Evolutionary conservation across 2,888 invertebrate species (phyloP), one percentile per base, ranked within the genome.

Genomic region (Nephrotoma guestfalica): DNA sequence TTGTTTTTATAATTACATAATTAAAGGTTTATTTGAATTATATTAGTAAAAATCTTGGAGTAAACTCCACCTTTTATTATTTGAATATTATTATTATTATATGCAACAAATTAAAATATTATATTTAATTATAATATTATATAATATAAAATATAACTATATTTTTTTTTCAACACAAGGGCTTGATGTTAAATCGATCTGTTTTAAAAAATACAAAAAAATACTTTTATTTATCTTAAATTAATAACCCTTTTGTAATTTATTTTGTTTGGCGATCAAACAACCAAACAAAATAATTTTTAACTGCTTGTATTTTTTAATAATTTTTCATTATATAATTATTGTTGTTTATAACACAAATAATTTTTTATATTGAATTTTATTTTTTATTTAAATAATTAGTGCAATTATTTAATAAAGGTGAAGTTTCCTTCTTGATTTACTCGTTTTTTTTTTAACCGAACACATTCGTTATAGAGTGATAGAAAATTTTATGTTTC

Each of bases 401-500:
- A 71, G 4, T 18, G 71, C 71, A 71, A 71, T 71, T 87, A 86
- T 87, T 88, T 88, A 89, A 88, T 88, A 89, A 92, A 92, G 92
- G 92, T 92, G 92, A 91, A 92, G 92, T 92, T 92, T 92, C 91
- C 92, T 92, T 91, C 90, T 88, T 88, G 84, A 87, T 88, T 87
- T 87, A 87, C 87, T 88, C n/a, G n/a, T n/a, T 87, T 87, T 88
- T 87, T 30, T 30, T 30, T 87, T 86, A 87, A 88, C 85, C 85
- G 87, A 87, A 87, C 86, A 86, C 47, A 45, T 43, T 88, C 30
- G 87, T 87, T 88, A 87, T 86, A 86, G 41, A 84, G 41, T 41
- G 84, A 40, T 40, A 41, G 41, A 84, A 84, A 41, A 41, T 42
- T 40, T 15, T 15, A 84, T 71, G 71, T 71, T 71, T 71, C 71